Evolutionary conservation across 92 coral and sea anemone species (phyloP), one percentile per base, ranked within the genome.

Genomic region (Isaurus tuberculatus): DNA sequence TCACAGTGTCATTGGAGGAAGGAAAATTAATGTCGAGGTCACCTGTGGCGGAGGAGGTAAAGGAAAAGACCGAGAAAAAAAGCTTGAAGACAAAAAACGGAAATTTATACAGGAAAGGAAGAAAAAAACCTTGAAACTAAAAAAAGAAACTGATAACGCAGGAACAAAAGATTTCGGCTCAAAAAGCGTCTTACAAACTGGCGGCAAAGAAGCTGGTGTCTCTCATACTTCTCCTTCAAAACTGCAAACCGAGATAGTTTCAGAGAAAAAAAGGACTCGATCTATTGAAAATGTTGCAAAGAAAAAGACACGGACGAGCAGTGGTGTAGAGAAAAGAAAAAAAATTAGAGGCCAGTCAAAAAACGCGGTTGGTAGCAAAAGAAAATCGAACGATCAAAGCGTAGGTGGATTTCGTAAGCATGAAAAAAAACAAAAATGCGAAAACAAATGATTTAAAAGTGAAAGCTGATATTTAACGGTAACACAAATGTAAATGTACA

Each of bases 21-120:
- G 99, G 81, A 94, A 92, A 71, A 94, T 97, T 26, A 97, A 97
- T 73, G 99, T 97, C 0, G 99, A 97, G 48, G 86, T 97, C 16
- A 97, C 99, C 0, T 97, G 99, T 68, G 99, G 99, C n/a, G 99
- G 99, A 0, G 99, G 99, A 4, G 99, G 99, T 8, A 88, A 90
- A 65, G 97, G 99, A 33, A 87, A 90, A 65, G 80, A 94, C 37
- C 87, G 99, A 29, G 69, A 36, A 44, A 89, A 78, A 36, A 92
- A 84, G 84, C 92, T 97, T 65, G 79, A 84, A 77, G 86, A 91
- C 72, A 91, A 94, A 44, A 90, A 91, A 66, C 86, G 79, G 71
- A 92, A 90, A 74, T 91, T 93, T 80, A 84, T 58, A n/a, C 90
- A 85, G 64, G 83, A 67, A 57, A 90, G 98, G 67, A 91, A 79